Base-by-base conservation (phyloP, 2,888 invertebrate species). In the Drosophila flavopinicola region DNA sequence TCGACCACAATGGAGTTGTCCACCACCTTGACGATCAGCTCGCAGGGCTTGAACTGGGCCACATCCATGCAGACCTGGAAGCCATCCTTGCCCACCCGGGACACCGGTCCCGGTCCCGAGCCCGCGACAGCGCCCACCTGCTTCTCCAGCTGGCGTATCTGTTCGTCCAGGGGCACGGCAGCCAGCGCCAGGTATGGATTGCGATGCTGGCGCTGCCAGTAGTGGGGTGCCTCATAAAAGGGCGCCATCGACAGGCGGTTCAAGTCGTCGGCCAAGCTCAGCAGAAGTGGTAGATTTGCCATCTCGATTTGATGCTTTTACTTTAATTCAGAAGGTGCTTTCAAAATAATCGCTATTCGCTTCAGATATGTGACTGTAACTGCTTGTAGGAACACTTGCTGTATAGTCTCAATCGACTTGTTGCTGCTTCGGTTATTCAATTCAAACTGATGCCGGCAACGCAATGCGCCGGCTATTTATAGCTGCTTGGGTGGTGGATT, bases 61-160 rank as follows among this genome's bases (percentile, higher is more conserved):
- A 95, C 94, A 78, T 95, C 94, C 73, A 95, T 90, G 74, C 93
- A 93, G 2, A 94, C 94, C 90, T 94, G 94, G 72, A 94, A 94
- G 66, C 94, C 94, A 78, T 94, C 93, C n/a, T 94, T 93, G 80
- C 94, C 94, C 29, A 92, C 74, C 49, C 66, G 77, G 1, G 88
- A 42, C 0, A 32, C 39, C 2, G 52, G 42, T 7, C 44, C 65
- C n/a, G 60, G 39, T 0, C 29, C 39, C 2, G 52, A 39, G 6
- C 44, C 65, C n/a, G 60, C 64, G 24, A 60, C 60, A 3, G 71
- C 49, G 13, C 66, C 72, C 15, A 70, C 23, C 11, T 75, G 80
- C 15, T 68, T 75, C 32, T 78, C 85, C 30, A 72, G 42, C 6
- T 70, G 82, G 37, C 76, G 80, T 24, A 76, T 39, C 52, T 88